Conservation (phyloP, 2,113 vertebrate genomes). For the Tauraco erythrolophus region DNA sequence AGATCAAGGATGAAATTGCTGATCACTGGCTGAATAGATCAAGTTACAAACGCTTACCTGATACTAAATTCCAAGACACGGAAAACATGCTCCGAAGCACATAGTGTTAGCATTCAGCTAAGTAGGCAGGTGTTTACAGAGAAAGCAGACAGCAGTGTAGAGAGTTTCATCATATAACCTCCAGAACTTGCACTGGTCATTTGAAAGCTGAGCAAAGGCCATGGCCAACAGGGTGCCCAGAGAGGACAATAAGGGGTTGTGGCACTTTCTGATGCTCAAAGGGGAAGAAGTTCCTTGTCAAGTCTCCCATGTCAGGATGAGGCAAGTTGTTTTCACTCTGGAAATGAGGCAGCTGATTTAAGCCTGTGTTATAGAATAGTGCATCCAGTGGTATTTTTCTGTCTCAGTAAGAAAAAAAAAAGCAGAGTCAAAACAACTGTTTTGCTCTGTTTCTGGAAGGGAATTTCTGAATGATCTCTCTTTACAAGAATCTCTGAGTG, state of each 20-base stretch:
- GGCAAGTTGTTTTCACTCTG: not conserved
- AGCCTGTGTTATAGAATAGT: not conserved
- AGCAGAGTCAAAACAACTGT: not conserved
- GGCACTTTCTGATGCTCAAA: not conserved
- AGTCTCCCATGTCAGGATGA: not conserved
- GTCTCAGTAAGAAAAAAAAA: not conserved
- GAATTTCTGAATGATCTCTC: not conserved
- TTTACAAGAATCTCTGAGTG: not conserved
- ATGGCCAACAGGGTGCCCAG: not conserved
- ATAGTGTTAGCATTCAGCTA: not conserved
- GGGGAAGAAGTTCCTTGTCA: not conserved
- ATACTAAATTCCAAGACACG: not conserved
- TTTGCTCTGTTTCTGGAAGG: not conserved
- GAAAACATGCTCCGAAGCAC: not conserved
- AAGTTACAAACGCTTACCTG: not conserved
- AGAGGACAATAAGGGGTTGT: not conserved
- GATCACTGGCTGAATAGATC: not conserved
- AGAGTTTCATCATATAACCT: not conserved
- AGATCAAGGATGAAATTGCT: not conserved
- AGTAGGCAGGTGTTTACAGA: not conserved
- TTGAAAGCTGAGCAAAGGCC: not conserved
- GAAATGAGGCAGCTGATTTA: not conserved
- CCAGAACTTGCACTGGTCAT: not conserved
- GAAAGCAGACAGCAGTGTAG: not conserved
- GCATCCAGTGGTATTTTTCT: not conserved